These are phyloP conservation scores for Lycaon pictus DNA, from an alignment of 2,113 vertebrate genomes.

Conservation along the genomic window DNA sequence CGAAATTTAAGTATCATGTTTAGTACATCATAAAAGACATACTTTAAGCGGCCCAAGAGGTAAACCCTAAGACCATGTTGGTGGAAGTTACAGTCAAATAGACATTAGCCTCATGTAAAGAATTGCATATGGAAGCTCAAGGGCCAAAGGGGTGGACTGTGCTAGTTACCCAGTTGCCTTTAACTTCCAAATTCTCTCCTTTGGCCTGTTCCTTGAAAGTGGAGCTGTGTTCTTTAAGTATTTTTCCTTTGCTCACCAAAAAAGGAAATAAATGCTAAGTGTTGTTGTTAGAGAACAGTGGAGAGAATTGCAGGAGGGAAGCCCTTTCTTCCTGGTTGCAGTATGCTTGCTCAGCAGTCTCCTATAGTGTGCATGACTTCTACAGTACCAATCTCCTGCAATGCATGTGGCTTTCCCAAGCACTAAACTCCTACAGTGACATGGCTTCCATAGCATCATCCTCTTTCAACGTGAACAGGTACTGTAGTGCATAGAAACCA, in stretches of 20 bases:
- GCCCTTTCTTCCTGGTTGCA: not conserved
- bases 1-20: not conserved
- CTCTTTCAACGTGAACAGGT: not conserved
- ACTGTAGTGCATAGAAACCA: not conserved
- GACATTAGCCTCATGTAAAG: not conserved
- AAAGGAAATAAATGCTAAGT: not conserved
- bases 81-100: not conserved
- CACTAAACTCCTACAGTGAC: accelerated
- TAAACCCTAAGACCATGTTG: not conserved
- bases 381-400: not conserved
- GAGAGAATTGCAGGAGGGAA: not conserved
- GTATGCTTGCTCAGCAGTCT: not conserved
- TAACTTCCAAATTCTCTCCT: not conserved
- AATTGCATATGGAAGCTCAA: not conserved
- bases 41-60: not conserved
- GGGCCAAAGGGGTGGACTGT: not conserved
- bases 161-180: not conserved
- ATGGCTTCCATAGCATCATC: not conserved
- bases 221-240: not conserved
- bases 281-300: not conserved
- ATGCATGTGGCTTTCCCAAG: not conserved
- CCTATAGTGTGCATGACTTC: too few species aligned
- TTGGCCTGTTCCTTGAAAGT: not conserved
- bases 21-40: not conserved
- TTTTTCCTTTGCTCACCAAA: not conserved